These are phyloP conservation scores for Neosilurus mollespiculum DNA, from an alignment of 2,797 vertebrate species.

Conservation along the genomic window DNA sequence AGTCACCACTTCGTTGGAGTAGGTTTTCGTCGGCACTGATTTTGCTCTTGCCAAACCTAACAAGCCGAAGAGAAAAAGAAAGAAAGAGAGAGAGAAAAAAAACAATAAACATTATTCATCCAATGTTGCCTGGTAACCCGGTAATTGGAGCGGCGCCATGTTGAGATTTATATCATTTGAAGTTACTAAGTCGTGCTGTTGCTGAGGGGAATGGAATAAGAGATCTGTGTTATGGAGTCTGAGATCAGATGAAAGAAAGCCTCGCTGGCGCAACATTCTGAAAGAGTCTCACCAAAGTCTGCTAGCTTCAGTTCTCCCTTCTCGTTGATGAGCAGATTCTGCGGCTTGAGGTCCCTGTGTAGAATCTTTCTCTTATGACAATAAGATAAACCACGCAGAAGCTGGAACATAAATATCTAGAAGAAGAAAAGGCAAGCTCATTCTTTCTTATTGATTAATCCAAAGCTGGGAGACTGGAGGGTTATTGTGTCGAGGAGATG, in stretches of 20 bases:
- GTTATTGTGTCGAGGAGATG: background rate
- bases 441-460: constrained; percentile 12
- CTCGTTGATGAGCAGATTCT: constrained; percentile 96
- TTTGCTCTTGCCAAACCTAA: constrained; percentile 84
- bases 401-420: constrained; percentile 97
- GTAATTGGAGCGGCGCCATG: constrained; percentile 42
- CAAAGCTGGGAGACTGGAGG: background rate
- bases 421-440: background rate
- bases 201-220: constrained; percentile 33
- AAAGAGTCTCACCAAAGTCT: constrained; percentile 83
- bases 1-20: constrained; percentile 96
- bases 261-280: constrained; percentile 36
- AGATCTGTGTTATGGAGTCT: constrained; percentile 27
- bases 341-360: constrained; percentile 94
- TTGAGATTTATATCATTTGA: constrained; percentile 34
- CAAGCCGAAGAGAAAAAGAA: constrained; percentile 25
- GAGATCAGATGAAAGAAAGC: constrained; percentile 13
- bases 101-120: constrained; percentile 62
- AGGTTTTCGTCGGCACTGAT: constrained; percentile 91
- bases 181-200: constrained; percentile 37
- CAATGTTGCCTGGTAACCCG: constrained; percentile 49
- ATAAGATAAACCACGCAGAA: constrained; percentile 90
- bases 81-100: constrained; percentile 27
- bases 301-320: constrained; percentile 94
- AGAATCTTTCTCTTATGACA: constrained; percentile 94